Evolutionary conservation across 2,888 invertebrate species (phyloP).

Genomic region (Oscheius sp.): DNA sequence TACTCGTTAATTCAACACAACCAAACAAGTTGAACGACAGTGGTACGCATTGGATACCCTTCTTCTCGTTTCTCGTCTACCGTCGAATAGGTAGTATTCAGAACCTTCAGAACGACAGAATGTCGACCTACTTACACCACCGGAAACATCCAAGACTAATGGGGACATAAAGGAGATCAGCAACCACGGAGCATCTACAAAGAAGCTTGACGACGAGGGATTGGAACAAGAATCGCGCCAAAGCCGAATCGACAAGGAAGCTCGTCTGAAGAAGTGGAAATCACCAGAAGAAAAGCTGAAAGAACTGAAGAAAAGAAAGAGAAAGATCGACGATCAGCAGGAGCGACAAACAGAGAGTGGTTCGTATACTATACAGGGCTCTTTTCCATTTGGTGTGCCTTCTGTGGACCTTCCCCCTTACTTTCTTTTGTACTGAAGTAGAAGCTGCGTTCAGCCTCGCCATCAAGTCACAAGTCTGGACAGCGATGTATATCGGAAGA

Average conservation of each 20-base stretch:
- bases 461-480: not conserved
- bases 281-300: not conserved
- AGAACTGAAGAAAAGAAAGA: not conserved
- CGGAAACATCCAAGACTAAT: not conserved
- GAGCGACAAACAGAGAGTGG: not conserved
- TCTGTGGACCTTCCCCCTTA: too few relatives aligned
- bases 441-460: constrained; percentile 3
- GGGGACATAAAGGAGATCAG: not conserved
- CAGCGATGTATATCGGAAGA: too few relatives aligned
- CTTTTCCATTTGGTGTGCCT: not conserved
- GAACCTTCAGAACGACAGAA: constrained; percentile 7
- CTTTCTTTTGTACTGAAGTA: too few relatives aligned
- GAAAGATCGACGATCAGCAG: too few relatives aligned
- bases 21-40: not conserved
- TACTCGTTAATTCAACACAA: too few relatives aligned
- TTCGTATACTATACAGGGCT: not conserved
- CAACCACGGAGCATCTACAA: not conserved
- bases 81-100: constrained; percentile 27
- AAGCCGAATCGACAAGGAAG: not conserved
- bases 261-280: not conserved
- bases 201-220: constrained; percentile 4
- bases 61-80: constrained; percentile 2
- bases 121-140: not conserved
- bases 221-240: not conserved
- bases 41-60: constrained; percentile 27